Percentiles rank a stretch among this genome's conserved stretches.
These are phyloP conservation scores for Sminthurinus aureus DNA, from an alignment of 2,888 invertebrate species.

Conservation along the genomic window DNA sequence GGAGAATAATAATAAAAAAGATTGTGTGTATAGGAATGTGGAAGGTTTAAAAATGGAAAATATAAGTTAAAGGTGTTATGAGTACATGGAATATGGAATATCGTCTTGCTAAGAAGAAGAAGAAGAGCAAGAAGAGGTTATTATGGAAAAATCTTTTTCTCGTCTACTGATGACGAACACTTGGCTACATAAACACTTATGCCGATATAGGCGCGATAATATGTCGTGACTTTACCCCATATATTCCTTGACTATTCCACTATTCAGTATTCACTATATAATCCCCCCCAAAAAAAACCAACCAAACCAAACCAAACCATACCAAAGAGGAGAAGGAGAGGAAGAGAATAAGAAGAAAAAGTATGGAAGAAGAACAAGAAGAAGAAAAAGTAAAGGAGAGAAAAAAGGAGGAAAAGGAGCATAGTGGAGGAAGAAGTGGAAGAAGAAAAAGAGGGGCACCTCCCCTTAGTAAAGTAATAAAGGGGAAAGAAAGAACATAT, in stretches of 20 bases:
- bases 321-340: too few species aligned
- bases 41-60: slow-evolving; percentile 44
- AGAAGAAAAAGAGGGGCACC: slow-evolving; percentile 27
- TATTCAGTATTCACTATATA: too few species aligned
- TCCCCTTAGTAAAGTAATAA: slow-evolving; percentile 39
- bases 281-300: slow-evolving; percentile 20
- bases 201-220: slow-evolving; percentile 45
- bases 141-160: slow-evolving; percentile 42
- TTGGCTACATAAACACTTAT: slow-evolving; percentile 44
- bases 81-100: slow-evolving; percentile 5
- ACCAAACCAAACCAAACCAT: neutral
- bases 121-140: slow-evolving; percentile 33
- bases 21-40: slow-evolving; percentile 30
- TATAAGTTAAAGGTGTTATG: slow-evolving; percentile 39
- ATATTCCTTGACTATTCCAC: too few species aligned
- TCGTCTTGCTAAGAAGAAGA: neutral
- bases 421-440: neutral
- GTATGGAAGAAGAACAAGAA: too few species aligned
- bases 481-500: slow-evolving; percentile 41
- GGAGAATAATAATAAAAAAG: slow-evolving; percentile 21
- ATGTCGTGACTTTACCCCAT: slow-evolving; percentile 45
- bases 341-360: too few species aligned
- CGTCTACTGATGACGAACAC: slow-evolving; percentile 43
- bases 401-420: too few species aligned
- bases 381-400: too few species aligned